phyloP scores from a whole-genome alignment of 2,113 vertebrate genomes.

The Heterotis niloticus region DNA sequence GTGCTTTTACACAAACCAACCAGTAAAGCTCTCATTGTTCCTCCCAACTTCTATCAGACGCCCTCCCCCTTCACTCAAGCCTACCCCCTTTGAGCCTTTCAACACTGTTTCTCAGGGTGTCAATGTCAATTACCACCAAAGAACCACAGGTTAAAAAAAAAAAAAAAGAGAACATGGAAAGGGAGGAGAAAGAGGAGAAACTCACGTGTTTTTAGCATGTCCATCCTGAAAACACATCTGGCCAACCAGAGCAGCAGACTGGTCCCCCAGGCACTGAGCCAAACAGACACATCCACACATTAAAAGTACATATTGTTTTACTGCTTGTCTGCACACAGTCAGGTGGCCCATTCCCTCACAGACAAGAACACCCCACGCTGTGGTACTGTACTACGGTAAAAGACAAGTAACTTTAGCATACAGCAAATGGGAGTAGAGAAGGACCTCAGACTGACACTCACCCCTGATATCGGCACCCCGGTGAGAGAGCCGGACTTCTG shows the following conservation, averaged over 20 bases:
- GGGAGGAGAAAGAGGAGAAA: slow-evolving; percentile 18
- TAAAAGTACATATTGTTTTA: too few relatives aligned
- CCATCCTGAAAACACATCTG: slow-evolving; percentile 93
- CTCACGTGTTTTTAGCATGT: slow-evolving; percentile 97
- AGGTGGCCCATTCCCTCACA: too few relatives aligned
- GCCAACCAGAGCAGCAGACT: slow-evolving; percentile 92
- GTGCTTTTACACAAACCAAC: too few relatives aligned
- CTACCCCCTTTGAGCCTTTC: too few relatives aligned
- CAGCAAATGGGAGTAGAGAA: background rate
- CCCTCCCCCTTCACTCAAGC: too few relatives aligned
- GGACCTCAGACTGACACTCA: slow-evolving; percentile 60
- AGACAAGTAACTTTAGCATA: slow-evolving; percentile 48
- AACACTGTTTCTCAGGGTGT: background rate
- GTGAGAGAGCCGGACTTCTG: slow-evolving; percentile 83
- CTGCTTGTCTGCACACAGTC: too few relatives aligned
- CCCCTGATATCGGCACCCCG: slow-evolving; percentile 93
- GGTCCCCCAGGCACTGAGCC: slow-evolving; percentile 93
- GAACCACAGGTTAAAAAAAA: background rate
- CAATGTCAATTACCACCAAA: too few relatives aligned
- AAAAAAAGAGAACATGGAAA: background rate
- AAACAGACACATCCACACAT: slow-evolving; percentile 28
- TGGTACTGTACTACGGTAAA: background rate
- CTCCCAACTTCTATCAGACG: too few relatives aligned
- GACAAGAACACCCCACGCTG: too few relatives aligned
- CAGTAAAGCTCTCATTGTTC: too few relatives aligned